These are phyloP conservation scores for Zaprionus ornatus DNA, from an alignment of 1,140 invertebrate species.

Conservation along the genomic window DNA sequence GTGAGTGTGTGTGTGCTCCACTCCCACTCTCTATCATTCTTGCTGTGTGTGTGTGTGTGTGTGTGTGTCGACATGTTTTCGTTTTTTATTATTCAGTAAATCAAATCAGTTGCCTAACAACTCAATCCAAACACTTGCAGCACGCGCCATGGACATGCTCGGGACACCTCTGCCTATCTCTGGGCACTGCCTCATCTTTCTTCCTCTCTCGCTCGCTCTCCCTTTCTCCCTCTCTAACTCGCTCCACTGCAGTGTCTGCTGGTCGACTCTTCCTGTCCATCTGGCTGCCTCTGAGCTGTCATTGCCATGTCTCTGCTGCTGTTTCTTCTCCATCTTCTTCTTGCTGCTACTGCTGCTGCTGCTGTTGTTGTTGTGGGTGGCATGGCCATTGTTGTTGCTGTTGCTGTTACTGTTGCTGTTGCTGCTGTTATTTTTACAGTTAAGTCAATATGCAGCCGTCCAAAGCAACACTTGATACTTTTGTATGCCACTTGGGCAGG, in stretches of 20 bases:
- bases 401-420: constrained; percentile 37
- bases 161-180: constrained; percentile 14
- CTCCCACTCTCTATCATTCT: constrained; percentile 4
- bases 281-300: constrained; percentile 19
- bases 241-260: background rate
- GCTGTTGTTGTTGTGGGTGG: constrained; percentile 40
- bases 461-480: constrained; percentile 82
- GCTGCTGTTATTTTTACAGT: constrained; percentile 71
- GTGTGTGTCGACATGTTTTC: constrained; percentile 61
- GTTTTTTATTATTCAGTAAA: constrained; percentile 82
- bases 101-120: constrained; percentile 83
- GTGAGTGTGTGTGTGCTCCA: constrained; percentile 15
- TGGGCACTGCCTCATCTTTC: constrained; percentile 30
- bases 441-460: constrained; percentile 82
- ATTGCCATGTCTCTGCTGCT: constrained; percentile 29
- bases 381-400: constrained; percentile 23
- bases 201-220: background rate
- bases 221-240: background rate
- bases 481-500: constrained; percentile 68
- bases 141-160: constrained; percentile 68
- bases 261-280: constrained; percentile 21
- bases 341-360: constrained; percentile 26
- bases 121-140: constrained; percentile 81
- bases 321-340: constrained; percentile 1
- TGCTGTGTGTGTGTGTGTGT: constrained; percentile 28